phyloP scores from a whole-genome alignment of 1,140 invertebrate genomes.

The Saccostrea echinata region DNA sequence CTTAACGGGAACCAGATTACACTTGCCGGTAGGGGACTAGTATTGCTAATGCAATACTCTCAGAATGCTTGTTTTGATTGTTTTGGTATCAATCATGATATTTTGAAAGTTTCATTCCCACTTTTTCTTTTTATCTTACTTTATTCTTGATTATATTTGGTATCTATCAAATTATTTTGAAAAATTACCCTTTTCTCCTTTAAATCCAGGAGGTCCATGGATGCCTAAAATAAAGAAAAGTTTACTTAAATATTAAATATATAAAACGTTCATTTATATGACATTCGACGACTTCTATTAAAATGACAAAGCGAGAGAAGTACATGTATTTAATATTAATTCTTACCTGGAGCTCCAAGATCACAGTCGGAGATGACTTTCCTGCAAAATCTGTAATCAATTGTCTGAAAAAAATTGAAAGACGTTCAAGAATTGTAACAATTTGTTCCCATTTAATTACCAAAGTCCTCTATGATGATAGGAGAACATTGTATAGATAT shows the following conservation, averaged over 20 bases:
- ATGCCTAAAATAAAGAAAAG: neutral
- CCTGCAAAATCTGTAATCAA: constrained; percentile 14
- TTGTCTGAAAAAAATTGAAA: neutral
- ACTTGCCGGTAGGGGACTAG: too few relatives aligned
- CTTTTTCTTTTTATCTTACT: too few relatives aligned
- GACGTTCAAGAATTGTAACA: neutral
- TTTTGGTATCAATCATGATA: too few relatives aligned
- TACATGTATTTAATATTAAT: neutral
- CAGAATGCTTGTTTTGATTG: too few relatives aligned
- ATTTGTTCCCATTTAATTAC: neutral
- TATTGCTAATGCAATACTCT: too few relatives aligned
- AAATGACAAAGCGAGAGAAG: too few relatives aligned
- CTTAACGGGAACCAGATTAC: too few relatives aligned
- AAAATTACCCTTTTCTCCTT: constrained; percentile 6
- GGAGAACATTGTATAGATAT: too few relatives aligned
- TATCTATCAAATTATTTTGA: neutral
- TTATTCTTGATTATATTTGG: too few relatives aligned
- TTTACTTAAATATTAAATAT: neutral
- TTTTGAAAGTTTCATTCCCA: too few relatives aligned
- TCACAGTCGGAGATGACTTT: constrained; percentile 1
- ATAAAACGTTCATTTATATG: neutral
- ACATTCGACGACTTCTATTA: too few relatives aligned
- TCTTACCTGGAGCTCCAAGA: neutral
- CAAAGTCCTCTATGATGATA: too few relatives aligned
- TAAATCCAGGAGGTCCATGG: neutral